Evolutionary conservation across 2,888 invertebrate species (phyloP), one percentile per base, ranked within the genome.

Genomic region (Lasioglossum vierecki): DNA sequence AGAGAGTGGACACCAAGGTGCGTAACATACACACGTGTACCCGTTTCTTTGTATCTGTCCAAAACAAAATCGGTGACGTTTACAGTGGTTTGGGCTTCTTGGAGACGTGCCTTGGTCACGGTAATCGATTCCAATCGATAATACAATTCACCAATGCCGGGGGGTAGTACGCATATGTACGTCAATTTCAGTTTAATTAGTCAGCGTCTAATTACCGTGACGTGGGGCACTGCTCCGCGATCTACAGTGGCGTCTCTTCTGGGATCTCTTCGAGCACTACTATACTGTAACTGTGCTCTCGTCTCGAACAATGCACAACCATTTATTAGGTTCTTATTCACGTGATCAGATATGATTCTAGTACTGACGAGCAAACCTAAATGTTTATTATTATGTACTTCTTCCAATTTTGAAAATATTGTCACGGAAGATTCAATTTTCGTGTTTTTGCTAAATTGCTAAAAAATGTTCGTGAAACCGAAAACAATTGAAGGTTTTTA

Each of bases 171-270:
- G 0, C 1, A 9, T 0, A 2, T 26, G 30, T 39, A 39, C 26
- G 4, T 8, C 1, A 13, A 18, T 26, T 73, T 18, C 9, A 63
- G 41, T 66, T 41, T 79, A 30, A 30, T 30, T 30, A 18, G 57
- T 26, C 22, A 53, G 70, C 68, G 83, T 87, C 75, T 66, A 81
- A 85, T 88, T 80, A 87, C 77, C 88, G 85, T 85, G 87, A 88
- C 76, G 79, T 71, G 79, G 88, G 84, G 83, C 88, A 89, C 76
- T 74, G 87, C 88, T 90, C 86, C 86, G 86, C 88, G 84, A 89
- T 86, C 85, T 80, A 73, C 78, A 82, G 87, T 89, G 87, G 85
- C 86, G 73, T 82, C 82, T 85, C 76, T 72, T 79, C 75, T n/a
- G 46, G 22, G 15, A 76, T 44, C 39, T 73, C 13, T 63, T 71